Evolutionary conservation across 64 coral and sea anemone genomes (phyloP).

Genomic region (Montipora foliosa): DNA sequence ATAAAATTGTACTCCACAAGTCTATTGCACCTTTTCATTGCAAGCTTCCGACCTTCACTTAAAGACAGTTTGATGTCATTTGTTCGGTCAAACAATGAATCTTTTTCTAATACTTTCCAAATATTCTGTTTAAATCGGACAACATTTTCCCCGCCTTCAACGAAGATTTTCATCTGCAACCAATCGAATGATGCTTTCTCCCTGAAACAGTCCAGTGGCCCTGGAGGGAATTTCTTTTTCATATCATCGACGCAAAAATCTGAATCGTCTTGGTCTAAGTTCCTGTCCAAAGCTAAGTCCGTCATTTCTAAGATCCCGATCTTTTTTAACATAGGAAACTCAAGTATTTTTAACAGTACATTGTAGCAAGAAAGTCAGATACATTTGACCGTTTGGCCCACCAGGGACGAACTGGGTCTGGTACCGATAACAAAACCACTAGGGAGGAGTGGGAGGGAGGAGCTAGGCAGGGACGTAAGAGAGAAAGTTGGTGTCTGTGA

Average conservation of each 20-base stretch:
- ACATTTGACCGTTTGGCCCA: too few relatives aligned
- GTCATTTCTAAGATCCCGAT: conserved; percentile 7
- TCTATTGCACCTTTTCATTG: conserved; percentile 70
- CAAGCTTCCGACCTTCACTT: conserved; percentile 69
- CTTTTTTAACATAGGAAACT: too few relatives aligned
- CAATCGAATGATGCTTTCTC: conserved; percentile 83
- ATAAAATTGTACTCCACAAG: conserved; percentile 87
- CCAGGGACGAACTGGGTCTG: too few relatives aligned
- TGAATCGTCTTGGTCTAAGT: not conserved
- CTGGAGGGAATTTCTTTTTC: conserved; percentile 57
- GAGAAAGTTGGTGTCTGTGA: too few relatives aligned
- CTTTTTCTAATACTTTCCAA: conserved; percentile 85
- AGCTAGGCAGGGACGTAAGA: too few relatives aligned
- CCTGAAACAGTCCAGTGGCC: conserved; percentile 87
- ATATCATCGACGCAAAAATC: not conserved
- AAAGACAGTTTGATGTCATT: conserved; percentile 69
- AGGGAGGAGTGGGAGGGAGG: too few relatives aligned
- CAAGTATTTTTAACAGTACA: too few relatives aligned
- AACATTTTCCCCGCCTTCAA: conserved; percentile 89
- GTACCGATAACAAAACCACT: too few relatives aligned
- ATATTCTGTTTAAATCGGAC: conserved; percentile 76
- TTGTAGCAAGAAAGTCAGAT: too few relatives aligned
- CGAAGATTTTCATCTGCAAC: conserved; percentile 85
- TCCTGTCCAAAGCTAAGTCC: conserved; percentile 10
- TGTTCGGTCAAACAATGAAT: conserved; percentile 78